A percentile compares a stretch with the other conserved stretches of the same genome.
Conservation (phyloP, 2,888 invertebrate species). For the Athetis lepigone region DNA sequence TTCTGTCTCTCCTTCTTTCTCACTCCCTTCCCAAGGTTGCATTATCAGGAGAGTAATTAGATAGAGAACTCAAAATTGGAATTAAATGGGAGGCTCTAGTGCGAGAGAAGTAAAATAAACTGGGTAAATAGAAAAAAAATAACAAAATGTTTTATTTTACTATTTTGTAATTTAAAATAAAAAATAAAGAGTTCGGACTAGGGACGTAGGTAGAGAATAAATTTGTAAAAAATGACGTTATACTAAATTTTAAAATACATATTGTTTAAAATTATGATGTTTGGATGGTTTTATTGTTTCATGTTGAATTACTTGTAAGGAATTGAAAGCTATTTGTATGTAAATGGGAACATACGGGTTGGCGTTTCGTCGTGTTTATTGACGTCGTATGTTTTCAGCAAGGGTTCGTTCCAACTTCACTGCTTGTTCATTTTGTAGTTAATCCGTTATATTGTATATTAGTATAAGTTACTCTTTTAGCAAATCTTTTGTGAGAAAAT, state of each 20-base stretch:
- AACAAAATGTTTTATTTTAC: conserved; percentile 72
- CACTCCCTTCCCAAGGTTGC: conserved; percentile 43
- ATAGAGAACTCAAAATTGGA: conserved; percentile 63
- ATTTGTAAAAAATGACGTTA: conserved; percentile 58
- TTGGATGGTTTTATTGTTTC: conserved; percentile 31
- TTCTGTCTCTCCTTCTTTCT: conserved; percentile 29
- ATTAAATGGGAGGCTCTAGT: conserved; percentile 62
- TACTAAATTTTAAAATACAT: conserved; percentile 19
- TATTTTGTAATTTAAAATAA: conserved; percentile 78
- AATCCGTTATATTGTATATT: conserved; percentile 8
- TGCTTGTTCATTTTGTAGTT: conserved; percentile 21
- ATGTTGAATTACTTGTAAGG: conserved; percentile 48
- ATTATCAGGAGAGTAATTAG: conserved; percentile 61
- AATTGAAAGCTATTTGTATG: conserved; percentile 66
- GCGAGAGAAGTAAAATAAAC: conserved; percentile 62
- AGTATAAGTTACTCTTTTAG: conserved; percentile 41
- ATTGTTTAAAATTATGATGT: conserved; percentile 32
- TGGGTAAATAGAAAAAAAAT: conserved; percentile 65
- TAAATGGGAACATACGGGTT: conserved; percentile 49
- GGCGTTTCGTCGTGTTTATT: conserved; percentile 40
- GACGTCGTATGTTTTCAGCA: conserved; percentile 34
- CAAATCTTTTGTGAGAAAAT: conserved; percentile 31
- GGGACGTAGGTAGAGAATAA: conserved; percentile 83
- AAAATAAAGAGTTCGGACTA: conserved; percentile 71
- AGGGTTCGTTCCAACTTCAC: conserved; percentile 35